Percentiles rank a stretch among this genome's conserved stretches.
Evolutionary conservation across 2,797 vertebrate species (phyloP).

Genomic region (Eutrigla gurnardus): DNA sequence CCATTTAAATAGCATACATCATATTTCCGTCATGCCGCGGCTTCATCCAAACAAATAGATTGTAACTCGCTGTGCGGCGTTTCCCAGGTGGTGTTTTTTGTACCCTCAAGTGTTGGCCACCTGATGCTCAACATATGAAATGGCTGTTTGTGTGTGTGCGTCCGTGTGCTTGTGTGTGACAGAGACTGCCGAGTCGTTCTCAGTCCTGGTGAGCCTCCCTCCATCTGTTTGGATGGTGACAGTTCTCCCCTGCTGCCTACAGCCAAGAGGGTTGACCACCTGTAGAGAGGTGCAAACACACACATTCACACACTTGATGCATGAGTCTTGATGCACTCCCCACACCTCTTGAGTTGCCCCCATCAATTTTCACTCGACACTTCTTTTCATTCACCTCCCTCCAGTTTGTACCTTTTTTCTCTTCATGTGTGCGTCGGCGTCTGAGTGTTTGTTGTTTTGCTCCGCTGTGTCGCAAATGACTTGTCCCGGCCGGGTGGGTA

Average conservation of each 20-base stretch:
- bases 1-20: constrained; percentile 64
- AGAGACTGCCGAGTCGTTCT: constrained; percentile 15
- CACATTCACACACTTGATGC: neutral
- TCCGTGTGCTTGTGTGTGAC: constrained; percentile 8
- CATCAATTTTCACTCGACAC: constrained; percentile 24
- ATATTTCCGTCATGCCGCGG: constrained; percentile 35
- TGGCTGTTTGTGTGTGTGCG: constrained; percentile 20
- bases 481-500: constrained; percentile 57
- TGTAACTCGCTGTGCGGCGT: constrained; percentile 63
- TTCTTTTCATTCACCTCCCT: constrained; percentile 40
- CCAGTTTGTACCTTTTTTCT: constrained; percentile 6
- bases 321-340: constrained; percentile 5
- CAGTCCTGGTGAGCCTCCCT: constrained; percentile 23
- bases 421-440: constrained; percentile 14
- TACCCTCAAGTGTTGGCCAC: constrained; percentile 50
- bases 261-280: constrained; percentile 35
- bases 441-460: constrained; percentile 51
- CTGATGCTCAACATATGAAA: constrained; percentile 68
- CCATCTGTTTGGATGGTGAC: constrained; percentile 55
- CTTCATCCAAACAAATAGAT: constrained; percentile 65
- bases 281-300: constrained; percentile 25
- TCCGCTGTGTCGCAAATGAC: constrained; percentile 57
- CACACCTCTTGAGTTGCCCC: constrained; percentile 14
- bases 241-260: constrained; percentile 29
- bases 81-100: constrained; percentile 63